phyloP scores from a whole-genome alignment of 2,113 vertebrate genomes.

The Orientallactaga bullata region DNA sequence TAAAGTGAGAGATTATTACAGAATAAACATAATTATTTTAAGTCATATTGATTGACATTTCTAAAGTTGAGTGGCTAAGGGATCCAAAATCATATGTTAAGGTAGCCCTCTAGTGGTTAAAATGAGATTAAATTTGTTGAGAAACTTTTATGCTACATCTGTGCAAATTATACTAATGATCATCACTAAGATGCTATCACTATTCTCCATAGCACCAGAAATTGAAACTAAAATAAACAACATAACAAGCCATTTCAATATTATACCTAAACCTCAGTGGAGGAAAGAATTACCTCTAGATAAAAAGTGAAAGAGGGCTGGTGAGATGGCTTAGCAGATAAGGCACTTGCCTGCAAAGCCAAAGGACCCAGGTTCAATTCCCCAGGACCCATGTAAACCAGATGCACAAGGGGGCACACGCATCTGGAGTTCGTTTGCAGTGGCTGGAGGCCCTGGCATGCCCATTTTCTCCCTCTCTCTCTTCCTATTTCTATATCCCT shows the following conservation, averaged over 20 bases:
- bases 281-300: not conserved
- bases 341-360: too few species aligned
- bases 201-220: slow-evolving; percentile 29
- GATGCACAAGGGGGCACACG: too few species aligned
- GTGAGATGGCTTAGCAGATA: too few species aligned
- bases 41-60: slow-evolving; percentile 17
- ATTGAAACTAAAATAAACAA: slow-evolving; percentile 34
- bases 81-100: slow-evolving; percentile 55
- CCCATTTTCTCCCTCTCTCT: too few species aligned
- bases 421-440: too few species aligned
- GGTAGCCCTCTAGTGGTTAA: slow-evolving; percentile 81
- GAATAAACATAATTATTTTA: slow-evolving; percentile 51
- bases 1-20: slow-evolving; percentile 18
- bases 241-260: not conserved
- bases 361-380: too few species aligned
- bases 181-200: not conserved
- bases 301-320: not conserved
- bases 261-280: slow-evolving; percentile 4
- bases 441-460: too few species aligned
- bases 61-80: not conserved
- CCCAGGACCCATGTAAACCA: too few species aligned
- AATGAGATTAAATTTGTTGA: not conserved
- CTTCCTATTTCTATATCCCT: too few species aligned
- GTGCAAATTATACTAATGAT: not conserved
- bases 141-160: slow-evolving; percentile 26